phyloP scores from a whole-genome alignment of 2,888 invertebrate genomes.

The Biston betularia region DNA sequence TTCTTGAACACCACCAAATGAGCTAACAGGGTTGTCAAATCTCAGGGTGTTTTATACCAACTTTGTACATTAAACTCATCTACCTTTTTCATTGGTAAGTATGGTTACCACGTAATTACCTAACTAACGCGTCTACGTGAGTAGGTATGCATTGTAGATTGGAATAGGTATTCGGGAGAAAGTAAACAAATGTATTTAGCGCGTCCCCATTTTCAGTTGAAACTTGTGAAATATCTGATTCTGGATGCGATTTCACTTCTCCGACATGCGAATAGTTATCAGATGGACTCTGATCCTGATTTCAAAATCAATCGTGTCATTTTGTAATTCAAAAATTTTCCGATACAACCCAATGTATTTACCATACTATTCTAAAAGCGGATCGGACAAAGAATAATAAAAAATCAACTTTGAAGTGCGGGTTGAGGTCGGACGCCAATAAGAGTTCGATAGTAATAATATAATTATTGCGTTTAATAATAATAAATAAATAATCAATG shows the following conservation, averaged over 20 bases:
- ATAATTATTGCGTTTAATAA: no score
- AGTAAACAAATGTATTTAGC: constrained; percentile 68
- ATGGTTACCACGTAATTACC: no score
- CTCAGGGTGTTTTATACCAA: no score
- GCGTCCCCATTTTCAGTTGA: constrained; percentile 60
- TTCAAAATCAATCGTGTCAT: constrained; percentile 58
- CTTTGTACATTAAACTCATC: no score
- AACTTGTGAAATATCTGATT: constrained; percentile 66
- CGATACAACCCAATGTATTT: constrained; percentile 52
- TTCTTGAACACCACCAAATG: no score
- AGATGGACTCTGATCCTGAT: constrained; percentile 51
- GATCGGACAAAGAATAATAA: constrained; percentile 10
- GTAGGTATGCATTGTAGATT: constrained; percentile 55
- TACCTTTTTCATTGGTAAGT: constrained; percentile 14
- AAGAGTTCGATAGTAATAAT: no score
- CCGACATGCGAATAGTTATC: constrained; percentile 60
- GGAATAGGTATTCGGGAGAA: constrained; percentile 66
- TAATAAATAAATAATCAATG: no score
- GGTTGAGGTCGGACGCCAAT: no score
- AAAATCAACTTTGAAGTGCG: no score
- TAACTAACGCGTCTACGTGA: constrained; percentile 34
- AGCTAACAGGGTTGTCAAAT: no score
- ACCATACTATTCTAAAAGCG: background rate
- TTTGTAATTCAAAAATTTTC: constrained; percentile 65
- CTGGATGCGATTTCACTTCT: constrained; percentile 66